Evolutionary conservation across 37 sponge, comb jelly and placozoan genomes (phyloP).

Genomic region (Tethya wilhelma): DNA sequence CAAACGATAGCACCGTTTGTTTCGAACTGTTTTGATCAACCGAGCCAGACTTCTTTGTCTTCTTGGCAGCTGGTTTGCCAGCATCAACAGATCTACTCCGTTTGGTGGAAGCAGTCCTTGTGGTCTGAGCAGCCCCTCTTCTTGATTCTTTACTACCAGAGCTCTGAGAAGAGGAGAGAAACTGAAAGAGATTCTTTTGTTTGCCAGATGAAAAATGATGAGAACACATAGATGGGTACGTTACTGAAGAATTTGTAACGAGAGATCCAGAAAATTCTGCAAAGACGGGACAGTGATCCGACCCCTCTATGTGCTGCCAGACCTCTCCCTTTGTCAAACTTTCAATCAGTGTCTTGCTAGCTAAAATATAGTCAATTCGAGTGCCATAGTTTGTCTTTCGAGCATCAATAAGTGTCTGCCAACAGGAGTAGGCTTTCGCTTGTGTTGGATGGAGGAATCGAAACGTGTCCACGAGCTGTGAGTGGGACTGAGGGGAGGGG

Average conservation of each 20-base stretch:
- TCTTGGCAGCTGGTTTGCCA: not conserved
- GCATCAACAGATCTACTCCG: not conserved
- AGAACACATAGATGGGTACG: constrained; percentile 75
- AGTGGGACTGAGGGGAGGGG: not conserved
- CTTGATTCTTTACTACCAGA: too few species aligned
- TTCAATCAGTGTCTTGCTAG: constrained; percentile 1
- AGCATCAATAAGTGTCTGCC: constrained; percentile 78
- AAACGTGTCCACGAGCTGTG: constrained; percentile 70
- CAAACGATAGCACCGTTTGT: not conserved
- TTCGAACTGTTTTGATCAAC: not conserved
- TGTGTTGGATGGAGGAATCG: constrained; percentile 66
- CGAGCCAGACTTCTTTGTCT: not conserved
- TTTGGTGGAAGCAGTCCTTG: too few species aligned
- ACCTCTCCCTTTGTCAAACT: constrained; percentile 30
- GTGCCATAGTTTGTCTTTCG: constrained; percentile 91
- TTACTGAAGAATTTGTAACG: constrained; percentile 3
- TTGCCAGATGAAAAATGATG: constrained; percentile 66
- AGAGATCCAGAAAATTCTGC: constrained; percentile 62
- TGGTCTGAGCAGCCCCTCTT: too few species aligned
- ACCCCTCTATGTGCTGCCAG: constrained; percentile 68
- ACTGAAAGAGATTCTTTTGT: constrained; percentile 61
- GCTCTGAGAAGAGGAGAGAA: too few species aligned
- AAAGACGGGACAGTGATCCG: constrained; percentile 94
- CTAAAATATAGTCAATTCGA: constrained; percentile 86
- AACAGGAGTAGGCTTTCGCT: constrained; percentile 86